Evolutionary conservation across 1,140 invertebrate species (phyloP), one percentile per base, ranked within the genome.

Genomic region (Drosophila kohkoa): DNA sequence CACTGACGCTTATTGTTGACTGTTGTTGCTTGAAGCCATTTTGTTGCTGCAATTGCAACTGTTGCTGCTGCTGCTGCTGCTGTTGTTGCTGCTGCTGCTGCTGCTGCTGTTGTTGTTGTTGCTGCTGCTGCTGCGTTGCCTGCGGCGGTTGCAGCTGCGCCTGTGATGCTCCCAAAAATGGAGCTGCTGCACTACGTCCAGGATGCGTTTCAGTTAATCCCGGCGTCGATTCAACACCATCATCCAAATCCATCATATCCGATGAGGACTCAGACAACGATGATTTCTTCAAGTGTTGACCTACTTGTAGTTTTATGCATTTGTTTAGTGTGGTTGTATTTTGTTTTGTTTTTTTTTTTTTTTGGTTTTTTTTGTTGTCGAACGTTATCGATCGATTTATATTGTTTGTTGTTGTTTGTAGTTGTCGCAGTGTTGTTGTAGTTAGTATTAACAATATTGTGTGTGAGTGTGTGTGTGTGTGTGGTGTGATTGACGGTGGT

Each of bases 221-320:
- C 93, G 96, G 94, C 94, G 95, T 94, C 86, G 96, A 93, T 87
- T 97, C 93, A 88, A 97, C 95, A 77, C 96, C 96, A 93, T 99
- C 98, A 89, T 98, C 98, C 93, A 98, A 95, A 93, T 99, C 98
- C 95, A 98, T 98, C 93, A 98, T 97, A 93, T 99, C 98, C 79
- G 98, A 98, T 82, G 97, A 97, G 66, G 97, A 98, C 93, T 98
- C 98, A 80, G 97, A 97, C 92, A 97, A 95, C 85, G 97, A 97
- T 91, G 96, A 96, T 93, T 97, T 97, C 94, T 97, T 97, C 94
- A 97, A 95, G 93, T 97, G 96, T 95, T 97, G 96, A 94, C 96
- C 96, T 96, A 94, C 73, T 90, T 92, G 90, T 92, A 75, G 81
- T 88, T 80, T 83, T 88, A 89, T 88, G 85, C 77, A 83, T 80